Conservation (phyloP, 1,140 invertebrate genomes). For the Tetramorium parvispinum region DNA sequence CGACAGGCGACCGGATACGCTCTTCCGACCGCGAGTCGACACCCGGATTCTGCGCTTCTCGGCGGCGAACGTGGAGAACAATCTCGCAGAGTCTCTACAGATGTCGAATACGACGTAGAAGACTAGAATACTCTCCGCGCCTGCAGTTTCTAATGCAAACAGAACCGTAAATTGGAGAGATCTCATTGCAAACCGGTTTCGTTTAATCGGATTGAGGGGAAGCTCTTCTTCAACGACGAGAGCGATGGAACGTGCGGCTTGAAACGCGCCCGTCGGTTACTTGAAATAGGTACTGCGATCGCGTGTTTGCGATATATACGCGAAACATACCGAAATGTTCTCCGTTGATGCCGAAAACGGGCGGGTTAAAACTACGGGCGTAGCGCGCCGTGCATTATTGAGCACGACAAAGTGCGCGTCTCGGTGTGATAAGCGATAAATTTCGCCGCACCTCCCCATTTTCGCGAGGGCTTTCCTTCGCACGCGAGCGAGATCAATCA, state of each 20-base stretch:
- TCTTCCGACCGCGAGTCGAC: background rate
- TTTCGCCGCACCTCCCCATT: background rate
- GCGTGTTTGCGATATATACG: background rate
- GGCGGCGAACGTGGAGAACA: background rate
- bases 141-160: background rate
- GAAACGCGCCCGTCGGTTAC: background rate
- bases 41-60: background rate
- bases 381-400: background rate
- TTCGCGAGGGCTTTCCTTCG: background rate
- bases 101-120: background rate
- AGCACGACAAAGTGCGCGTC: background rate
- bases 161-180: background rate
- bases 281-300: background rate
- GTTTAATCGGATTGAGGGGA: background rate
- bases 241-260: background rate
- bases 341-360: background rate
- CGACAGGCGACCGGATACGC: background rate
- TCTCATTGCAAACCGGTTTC: constrained; percentile 2
- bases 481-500: background rate
- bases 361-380: background rate
- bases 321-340: too few species aligned
- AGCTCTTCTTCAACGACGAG: background rate
- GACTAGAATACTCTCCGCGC: background rate
- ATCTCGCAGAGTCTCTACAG: background rate
- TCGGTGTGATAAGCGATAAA: background rate